Evolutionary conservation across 2,113 vertebrate genomes (phyloP), one percentile per base, ranked within the genome.

Genomic region (Cacatua alba): DNA sequence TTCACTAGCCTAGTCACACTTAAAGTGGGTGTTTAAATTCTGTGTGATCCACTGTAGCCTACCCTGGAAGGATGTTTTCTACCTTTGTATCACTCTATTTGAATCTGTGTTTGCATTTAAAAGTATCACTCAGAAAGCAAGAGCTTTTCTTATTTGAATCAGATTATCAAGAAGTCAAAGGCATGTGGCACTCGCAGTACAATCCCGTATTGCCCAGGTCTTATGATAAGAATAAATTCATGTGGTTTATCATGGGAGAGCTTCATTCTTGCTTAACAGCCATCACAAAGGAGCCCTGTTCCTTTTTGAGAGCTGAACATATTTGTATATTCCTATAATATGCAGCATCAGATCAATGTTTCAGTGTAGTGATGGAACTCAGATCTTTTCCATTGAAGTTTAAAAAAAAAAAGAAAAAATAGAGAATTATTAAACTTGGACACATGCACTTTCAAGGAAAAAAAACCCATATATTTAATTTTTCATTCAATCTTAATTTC

Each of bases 391-490:
- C 1, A 11, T 2, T 74, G 41, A 70, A 43, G 6, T 49, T 75
- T 26, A n/a, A 55, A 65, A 78, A 77, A 37, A 37, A 43, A n/a
- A 28, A 19, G 1, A 25, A 13, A 21, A 31, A 4, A 41, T 41
- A 26, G 16, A 78, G n/a, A 65, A 60, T 87, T 35, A 71, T 17
- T 84, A 39, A 68, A 77, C 3, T 65, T 48, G 65, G 19, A 79
- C 41, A 86, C 65, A 65, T 95, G 94, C 94, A 95, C 97, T 97
- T 97, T 97, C 96, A 97, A 95, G 88, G 67, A 76, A 90, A 28
- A 37, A 53, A 33, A 0, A 0, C 3, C 2, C 24, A 86, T 37
- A 2, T 29, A 57, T 85, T 91, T 95, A 11, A 80, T 92, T 92
- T 95, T 69, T 75, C 5, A 59, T 89, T 89, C 17, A 64, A 44